A percentile compares a stretch with the other conserved stretches of the same genome.
Conservation (phyloP, 2,113 vertebrate species). For the Bothrops jararaca region DNA sequence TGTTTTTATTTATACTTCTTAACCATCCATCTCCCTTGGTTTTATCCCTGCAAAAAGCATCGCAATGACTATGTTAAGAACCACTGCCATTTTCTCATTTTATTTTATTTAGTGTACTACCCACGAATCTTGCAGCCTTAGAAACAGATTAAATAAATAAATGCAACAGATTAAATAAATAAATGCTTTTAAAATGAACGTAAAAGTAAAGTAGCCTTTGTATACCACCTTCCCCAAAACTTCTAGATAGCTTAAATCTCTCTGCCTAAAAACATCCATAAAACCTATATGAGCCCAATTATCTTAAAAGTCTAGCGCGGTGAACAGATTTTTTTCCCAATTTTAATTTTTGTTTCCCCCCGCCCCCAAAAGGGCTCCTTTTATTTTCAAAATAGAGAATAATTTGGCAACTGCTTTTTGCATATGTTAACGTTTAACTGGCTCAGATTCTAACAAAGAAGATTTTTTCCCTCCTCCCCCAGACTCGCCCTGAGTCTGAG, state of each 20-base stretch:
- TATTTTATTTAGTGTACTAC: background rate
- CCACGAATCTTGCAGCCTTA: background rate
- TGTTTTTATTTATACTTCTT: background rate
- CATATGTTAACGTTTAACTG: background rate
- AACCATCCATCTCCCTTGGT: background rate
- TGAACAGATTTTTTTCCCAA: background rate
- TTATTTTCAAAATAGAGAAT: background rate
- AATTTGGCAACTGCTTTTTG: background rate
- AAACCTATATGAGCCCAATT: background rate
- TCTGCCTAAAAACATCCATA: background rate
- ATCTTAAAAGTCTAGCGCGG: background rate
- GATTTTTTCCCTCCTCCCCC: too few relatives aligned
- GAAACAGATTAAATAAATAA: background rate
- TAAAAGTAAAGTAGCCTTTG: background rate
- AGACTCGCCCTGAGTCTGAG: too few relatives aligned
- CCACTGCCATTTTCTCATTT: background rate
- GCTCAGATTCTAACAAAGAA: background rate
- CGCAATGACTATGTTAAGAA: background rate
- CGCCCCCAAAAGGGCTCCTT: background rate
- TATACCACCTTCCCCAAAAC: background rate
- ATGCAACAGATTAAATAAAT: background rate
- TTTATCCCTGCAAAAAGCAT: background rate
- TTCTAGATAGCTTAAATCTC: background rate
- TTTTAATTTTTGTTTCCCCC: background rate
- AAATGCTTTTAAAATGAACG: background rate